Conservation (phyloP, 2,888 invertebrate genomes). For the Calameuta filiformis region DNA sequence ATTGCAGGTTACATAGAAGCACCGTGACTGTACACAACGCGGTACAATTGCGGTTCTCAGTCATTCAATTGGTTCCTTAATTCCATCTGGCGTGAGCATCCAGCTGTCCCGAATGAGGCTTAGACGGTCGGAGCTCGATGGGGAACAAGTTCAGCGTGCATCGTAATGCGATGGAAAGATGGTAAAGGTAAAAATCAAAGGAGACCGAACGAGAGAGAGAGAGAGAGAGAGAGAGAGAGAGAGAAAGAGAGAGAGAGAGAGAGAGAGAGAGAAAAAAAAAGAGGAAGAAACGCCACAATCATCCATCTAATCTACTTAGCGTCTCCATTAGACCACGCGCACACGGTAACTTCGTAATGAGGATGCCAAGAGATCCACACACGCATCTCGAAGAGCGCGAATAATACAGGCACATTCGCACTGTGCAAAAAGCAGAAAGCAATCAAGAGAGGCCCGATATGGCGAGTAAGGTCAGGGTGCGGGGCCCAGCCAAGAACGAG, state of each 20-base stretch:
- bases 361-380: constrained; percentile 16
- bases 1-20: not conserved
- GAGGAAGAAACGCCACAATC: constrained; percentile 5
- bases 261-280: not conserved
- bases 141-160: not conserved
- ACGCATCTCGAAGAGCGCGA: constrained; percentile 16
- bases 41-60: not conserved
- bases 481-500: constrained; percentile 51
- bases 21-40: not conserved
- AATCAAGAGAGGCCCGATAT: constrained; percentile 58
- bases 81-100: not conserved
- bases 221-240: too few species aligned
- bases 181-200: not conserved
- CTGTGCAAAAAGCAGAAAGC: constrained; percentile 55
- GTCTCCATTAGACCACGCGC: constrained; percentile 42
- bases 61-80: not conserved
- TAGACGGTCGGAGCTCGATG: not conserved
- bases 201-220: not conserved
- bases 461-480: constrained; percentile 60
- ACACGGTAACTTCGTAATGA: constrained; percentile 32
- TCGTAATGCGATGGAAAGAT: not conserved
- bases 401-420: constrained; percentile 30
- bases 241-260: not conserved
- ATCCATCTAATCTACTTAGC: constrained; percentile 45
- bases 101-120: not conserved